Evolutionary conservation across 2,797 vertebrate species (phyloP).

Genomic region (Pempheris klunzingeri): DNA sequence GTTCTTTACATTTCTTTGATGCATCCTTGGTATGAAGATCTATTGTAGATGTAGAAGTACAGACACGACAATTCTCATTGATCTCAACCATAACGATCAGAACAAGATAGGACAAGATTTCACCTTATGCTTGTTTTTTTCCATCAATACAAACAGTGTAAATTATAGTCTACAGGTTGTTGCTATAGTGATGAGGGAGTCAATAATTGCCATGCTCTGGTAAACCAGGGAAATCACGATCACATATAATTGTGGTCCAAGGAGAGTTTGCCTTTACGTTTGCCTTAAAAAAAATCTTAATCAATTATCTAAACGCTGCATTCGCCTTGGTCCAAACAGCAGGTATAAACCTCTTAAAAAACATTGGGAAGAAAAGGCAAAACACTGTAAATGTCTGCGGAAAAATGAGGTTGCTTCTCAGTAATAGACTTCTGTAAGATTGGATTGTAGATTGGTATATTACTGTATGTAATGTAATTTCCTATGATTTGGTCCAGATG

Average conservation of each 20-base stretch:
- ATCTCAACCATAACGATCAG: not conserved
- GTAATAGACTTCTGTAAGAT: not conserved
- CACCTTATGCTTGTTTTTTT: conserved; percentile 1
- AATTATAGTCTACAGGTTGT: conserved; percentile 42
- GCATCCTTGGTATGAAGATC: not conserved
- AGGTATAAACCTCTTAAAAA: not conserved
- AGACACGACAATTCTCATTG: not conserved
- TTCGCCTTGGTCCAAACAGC: not conserved
- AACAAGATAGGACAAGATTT: not conserved
- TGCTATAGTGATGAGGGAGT: conserved; percentile 36
- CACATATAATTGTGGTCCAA: not conserved
- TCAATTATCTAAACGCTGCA: conserved; percentile 18
- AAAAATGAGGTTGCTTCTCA: conserved; percentile 7
- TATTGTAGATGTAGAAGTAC: not conserved
- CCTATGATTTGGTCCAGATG: conserved; percentile 20
- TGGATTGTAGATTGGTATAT: conserved; percentile 6
- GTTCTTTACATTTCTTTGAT: not conserved
- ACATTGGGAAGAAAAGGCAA: not conserved
- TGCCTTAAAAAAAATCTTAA: conserved; percentile 1
- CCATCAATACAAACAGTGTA: conserved; percentile 3
- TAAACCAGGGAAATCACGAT: not conserved
- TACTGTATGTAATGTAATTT: conserved; percentile 5
- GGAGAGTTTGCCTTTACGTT: not conserved
- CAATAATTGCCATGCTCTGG: not conserved
- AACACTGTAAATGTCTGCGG: not conserved